Percentiles rank a stretch among this genome's conserved stretches.
phyloP scores from a whole-genome alignment of 1,140 invertebrate genomes.

The Trypoxylus dichotomus region DNA sequence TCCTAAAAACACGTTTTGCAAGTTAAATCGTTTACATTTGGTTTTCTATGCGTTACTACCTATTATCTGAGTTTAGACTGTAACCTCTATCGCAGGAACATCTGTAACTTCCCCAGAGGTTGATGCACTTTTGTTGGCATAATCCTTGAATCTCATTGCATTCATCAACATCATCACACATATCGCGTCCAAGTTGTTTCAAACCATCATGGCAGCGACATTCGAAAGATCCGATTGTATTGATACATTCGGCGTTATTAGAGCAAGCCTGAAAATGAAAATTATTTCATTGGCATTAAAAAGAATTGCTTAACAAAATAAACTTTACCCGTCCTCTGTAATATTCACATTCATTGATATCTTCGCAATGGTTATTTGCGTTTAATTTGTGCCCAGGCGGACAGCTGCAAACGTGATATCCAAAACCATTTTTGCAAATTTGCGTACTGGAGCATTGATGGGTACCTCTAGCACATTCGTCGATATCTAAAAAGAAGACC shows the following conservation, averaged over 20 bases:
- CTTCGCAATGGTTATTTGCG: conserved; percentile 72
- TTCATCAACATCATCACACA: conserved; percentile 70
- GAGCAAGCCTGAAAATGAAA: conserved; percentile 57
- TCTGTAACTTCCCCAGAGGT: conserved; percentile 79
- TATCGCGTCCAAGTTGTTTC: conserved; percentile 58
- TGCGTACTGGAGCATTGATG: conserved; percentile 72
- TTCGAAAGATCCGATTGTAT: conserved; percentile 78
- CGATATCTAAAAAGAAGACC: conserved; percentile 57
- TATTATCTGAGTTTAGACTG: conserved; percentile 70
- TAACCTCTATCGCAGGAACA: conserved; percentile 78
- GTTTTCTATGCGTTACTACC: conserved; percentile 50
- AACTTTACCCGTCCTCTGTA: conserved; percentile 47
- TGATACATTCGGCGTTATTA: conserved; percentile 69
- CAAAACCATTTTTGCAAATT: conserved; percentile 72
- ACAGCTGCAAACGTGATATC: conserved; percentile 77
- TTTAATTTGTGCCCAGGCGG: conserved; percentile 62
- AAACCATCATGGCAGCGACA: conserved; percentile 81
- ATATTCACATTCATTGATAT: conserved; percentile 83
- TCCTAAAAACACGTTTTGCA: conserved; percentile 54
- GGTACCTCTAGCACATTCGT: conserved; percentile 68
- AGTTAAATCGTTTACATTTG: background rate
- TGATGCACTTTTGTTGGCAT: conserved; percentile 84
- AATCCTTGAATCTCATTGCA: conserved; percentile 62
- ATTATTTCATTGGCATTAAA: background rate
- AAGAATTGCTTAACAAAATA: background rate